Evolutionary conservation across 2,113 vertebrate genomes (phyloP).

Genomic region (Epinephelus moara): DNA sequence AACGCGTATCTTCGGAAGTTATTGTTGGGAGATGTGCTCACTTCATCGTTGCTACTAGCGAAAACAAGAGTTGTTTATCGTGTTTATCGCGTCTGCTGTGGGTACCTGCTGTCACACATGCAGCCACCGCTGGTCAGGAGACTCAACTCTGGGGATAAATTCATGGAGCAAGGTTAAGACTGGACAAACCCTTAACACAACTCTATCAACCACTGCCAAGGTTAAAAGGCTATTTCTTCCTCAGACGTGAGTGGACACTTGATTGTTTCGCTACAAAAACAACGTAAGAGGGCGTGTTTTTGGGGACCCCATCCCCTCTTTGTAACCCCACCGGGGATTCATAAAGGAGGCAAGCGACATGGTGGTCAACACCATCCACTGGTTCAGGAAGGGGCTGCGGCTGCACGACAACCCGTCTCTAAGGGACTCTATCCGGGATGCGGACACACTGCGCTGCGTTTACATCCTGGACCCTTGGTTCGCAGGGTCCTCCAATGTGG

Average conservation of each 20-base stretch:
- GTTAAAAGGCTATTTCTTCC: not conserved
- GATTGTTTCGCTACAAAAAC: not conserved
- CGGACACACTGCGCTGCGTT: conserved; percentile 93
- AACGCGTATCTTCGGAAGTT: too few relatives aligned
- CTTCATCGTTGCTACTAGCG: not conserved
- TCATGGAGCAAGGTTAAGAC: conserved; percentile 75
- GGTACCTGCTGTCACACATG: conserved; percentile 37
- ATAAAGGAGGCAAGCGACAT: conserved; percentile 69
- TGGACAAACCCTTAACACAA: not conserved
- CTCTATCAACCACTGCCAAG: not conserved
- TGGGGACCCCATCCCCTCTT: fast-evolving
- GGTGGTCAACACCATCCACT: conserved; percentile 95
- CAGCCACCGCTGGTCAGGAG: conserved; percentile 8
- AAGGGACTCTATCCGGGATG: conserved; percentile 90
- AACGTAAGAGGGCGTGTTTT: conserved; percentile 1
- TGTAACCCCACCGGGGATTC: not conserved
- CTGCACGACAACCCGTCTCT: conserved; percentile 97
- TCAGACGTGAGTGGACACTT: not conserved
- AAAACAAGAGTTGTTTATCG: fast-evolving
- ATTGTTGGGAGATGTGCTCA: not conserved
- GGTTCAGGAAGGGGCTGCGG: conserved; percentile 97
- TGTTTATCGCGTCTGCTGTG: not conserved
- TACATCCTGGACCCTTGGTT: conserved; percentile 99
- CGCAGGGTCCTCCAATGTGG: conserved; percentile 96
- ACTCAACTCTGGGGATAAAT: conserved; percentile 54